Evolutionary conservation across 2,113 vertebrate genomes (phyloP).

Genomic region (Leiothrix lutea): DNA sequence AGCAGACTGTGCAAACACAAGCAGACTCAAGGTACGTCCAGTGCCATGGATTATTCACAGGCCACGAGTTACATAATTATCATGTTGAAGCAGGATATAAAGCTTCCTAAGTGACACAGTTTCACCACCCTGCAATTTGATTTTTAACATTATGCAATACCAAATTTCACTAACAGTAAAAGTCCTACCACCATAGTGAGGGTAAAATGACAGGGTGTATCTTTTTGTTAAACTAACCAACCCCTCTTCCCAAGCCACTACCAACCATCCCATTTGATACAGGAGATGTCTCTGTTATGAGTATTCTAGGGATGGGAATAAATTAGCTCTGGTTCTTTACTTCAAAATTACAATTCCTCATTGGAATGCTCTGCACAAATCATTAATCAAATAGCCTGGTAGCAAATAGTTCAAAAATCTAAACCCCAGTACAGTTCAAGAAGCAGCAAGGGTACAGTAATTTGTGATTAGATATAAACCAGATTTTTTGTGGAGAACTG

Average conservation of each 20-base stretch:
- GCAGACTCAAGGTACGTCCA: neutral
- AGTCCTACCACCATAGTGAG: neutral
- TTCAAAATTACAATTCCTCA: neutral
- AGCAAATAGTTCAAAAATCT: neutral
- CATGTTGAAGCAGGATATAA: neutral
- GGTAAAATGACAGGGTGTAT: fast-evolving
- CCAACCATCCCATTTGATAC: neutral
- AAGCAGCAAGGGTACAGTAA: neutral
- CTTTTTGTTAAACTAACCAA: neutral
- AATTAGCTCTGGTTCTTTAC: neutral
- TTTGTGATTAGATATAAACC: neutral
- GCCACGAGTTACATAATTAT: neutral
- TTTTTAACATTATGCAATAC: neutral
- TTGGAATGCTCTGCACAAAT: neutral
- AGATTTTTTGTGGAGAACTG: neutral
- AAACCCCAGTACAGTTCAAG: neutral
- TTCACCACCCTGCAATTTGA: neutral
- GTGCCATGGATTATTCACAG: neutral
- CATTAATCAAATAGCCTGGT: neutral
- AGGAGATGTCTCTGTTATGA: neutral
- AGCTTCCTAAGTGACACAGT: neutral
- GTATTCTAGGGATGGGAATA: neutral
- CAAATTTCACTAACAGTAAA: neutral
- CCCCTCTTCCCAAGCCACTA: neutral
- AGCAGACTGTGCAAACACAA: neutral